phyloP scores from a whole-genome alignment of 2,797 vertebrate species.

The Ctenopoma multispine region DNA sequence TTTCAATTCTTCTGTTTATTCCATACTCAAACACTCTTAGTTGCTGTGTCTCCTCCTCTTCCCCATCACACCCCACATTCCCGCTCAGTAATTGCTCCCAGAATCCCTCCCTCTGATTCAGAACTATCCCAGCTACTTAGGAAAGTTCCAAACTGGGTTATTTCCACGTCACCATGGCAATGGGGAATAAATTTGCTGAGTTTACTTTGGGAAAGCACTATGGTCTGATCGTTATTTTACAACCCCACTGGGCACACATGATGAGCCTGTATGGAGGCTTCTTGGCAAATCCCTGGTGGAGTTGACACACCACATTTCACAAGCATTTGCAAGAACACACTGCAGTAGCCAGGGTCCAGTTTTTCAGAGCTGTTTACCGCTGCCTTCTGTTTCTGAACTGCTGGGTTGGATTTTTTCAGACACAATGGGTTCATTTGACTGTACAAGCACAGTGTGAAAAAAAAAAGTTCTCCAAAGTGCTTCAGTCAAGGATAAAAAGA shows the following conservation, averaged over 20 bases:
- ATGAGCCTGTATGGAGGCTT: slow-evolving; percentile 23
- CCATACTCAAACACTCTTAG: slow-evolving; percentile 59
- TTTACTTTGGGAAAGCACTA: slow-evolving; percentile 57
- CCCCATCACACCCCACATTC: slow-evolving; percentile 63
- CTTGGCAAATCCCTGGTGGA: slow-evolving; percentile 61
- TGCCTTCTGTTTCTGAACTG: slow-evolving; percentile 46
- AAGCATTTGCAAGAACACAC: slow-evolving; percentile 57
- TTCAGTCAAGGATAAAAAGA: slow-evolving; percentile 62
- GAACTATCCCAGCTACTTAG: slow-evolving; percentile 18
- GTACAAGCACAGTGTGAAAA: slow-evolving; percentile 67
- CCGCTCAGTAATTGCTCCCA: slow-evolving; percentile 72
- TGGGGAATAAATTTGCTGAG: slow-evolving; percentile 48
- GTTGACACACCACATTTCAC: slow-evolving; percentile 79
- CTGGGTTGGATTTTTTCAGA: slow-evolving; percentile 58
- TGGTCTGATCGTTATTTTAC: slow-evolving; percentile 43
- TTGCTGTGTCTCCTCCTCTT: slow-evolving; percentile 54
- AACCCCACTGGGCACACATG: slow-evolving; percentile 11
- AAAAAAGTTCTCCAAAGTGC: slow-evolving; percentile 59
- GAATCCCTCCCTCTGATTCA: slow-evolving; percentile 70
- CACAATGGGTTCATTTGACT: slow-evolving; percentile 78
- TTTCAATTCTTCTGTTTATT: slow-evolving; percentile 29
- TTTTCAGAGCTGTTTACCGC: slow-evolving; percentile 34
- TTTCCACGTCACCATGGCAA: slow-evolving; percentile 54
- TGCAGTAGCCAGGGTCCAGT: slow-evolving; percentile 45
- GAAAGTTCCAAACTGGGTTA: slow-evolving; percentile 56